Conservation (phyloP, 2,797 vertebrate genomes). For the Heterohyrax brucei region DNA sequence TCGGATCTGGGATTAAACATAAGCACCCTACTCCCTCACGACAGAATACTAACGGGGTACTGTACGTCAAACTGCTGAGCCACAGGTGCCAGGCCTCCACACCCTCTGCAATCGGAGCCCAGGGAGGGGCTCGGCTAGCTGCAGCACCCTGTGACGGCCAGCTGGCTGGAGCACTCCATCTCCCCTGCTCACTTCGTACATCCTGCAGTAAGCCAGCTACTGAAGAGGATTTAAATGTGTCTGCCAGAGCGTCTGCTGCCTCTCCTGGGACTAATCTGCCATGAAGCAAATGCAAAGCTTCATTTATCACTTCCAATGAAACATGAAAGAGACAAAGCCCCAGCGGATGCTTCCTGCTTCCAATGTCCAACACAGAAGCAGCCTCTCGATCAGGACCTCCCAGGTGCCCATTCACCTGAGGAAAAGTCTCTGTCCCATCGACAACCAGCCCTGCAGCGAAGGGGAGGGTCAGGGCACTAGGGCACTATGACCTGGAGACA, state of each 20-base stretch:
- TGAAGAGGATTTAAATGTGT: neutral
- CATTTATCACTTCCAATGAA: neutral
- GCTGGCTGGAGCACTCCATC: neutral
- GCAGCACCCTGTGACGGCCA: rapidly evolving
- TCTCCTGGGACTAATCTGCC: conserved; percentile 66
- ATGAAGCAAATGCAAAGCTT: conserved; percentile 71
- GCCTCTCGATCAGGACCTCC: neutral
- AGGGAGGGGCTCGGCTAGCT: rapidly evolving
- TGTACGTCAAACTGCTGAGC: neutral
- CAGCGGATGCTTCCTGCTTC: neutral
- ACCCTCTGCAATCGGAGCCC: neutral
- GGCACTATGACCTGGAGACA: neutral
- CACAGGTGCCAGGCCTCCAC: neutral
- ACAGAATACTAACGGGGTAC: neutral
- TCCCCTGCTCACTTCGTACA: neutral
- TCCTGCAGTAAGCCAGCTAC: conserved; percentile 2
- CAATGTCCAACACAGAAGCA: neutral
- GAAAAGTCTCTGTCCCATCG: neutral
- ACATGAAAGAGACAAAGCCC: conserved; percentile 18
- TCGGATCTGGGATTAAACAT: neutral
- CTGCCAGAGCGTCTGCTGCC: neutral
- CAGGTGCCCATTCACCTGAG: rapidly evolving
- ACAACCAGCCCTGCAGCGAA: rapidly evolving
- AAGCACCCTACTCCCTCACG: neutral
- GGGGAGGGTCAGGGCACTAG: no score